A percentile compares a stretch with the other conserved stretches of the same genome.
phyloP scores from a whole-genome alignment of 2,113 vertebrate species.

The Anas platyrhynchos region DNA sequence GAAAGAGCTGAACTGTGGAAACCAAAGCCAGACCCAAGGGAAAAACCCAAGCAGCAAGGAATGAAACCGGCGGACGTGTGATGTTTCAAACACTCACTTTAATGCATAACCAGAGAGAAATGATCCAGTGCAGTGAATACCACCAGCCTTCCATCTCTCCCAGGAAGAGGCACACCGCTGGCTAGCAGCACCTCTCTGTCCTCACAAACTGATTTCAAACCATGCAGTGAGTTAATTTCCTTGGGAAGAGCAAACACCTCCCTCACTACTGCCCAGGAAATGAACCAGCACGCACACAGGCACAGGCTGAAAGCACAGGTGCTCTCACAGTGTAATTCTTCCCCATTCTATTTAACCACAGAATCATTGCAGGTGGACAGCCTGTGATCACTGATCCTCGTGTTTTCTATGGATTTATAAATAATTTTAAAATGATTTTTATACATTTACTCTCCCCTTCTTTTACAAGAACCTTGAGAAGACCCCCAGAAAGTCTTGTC shows the following conservation, averaged over 20 bases:
- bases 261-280: not conserved
- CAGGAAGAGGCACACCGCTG: not conserved
- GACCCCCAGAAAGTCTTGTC: not conserved
- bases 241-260: not conserved
- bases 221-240: not conserved
- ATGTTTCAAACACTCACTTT: not conserved
- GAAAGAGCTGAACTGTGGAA: not conserved
- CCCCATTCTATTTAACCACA: not conserved
- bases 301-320: not conserved
- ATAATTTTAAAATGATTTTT: not conserved
- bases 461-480: not conserved
- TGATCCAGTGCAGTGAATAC: accelerated
- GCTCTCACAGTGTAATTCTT: not conserved
- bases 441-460: not conserved
- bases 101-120: not conserved
- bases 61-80: not conserved
- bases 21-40: not conserved
- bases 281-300: not conserved
- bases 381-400: not conserved
- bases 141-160: not conserved
- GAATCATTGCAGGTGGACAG: not conserved
- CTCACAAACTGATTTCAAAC: not conserved
- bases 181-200: not conserved
- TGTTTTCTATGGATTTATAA: not conserved
- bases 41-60: not conserved